These are phyloP conservation scores for Perithous albicinctus DNA, from an alignment of 2,888 invertebrate genomes.

Conservation along the genomic window DNA sequence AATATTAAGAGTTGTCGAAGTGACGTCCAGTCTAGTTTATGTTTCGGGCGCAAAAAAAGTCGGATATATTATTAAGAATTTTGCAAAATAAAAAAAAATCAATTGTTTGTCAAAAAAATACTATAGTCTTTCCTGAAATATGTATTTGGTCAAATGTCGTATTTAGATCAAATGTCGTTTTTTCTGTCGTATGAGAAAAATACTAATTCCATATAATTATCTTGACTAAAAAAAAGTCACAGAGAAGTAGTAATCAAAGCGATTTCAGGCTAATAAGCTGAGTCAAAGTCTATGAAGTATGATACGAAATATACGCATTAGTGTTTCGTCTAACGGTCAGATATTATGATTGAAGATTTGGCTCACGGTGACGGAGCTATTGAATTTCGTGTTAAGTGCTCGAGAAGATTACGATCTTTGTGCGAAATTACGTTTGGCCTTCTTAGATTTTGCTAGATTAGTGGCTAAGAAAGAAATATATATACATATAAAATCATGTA, in stretches of 20 bases:
- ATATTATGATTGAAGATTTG: slow-evolving; percentile 34
- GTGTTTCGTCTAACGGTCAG: slow-evolving; percentile 71
- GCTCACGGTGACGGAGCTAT: not conserved
- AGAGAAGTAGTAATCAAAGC: not conserved
- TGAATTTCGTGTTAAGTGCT: slow-evolving; percentile 2
- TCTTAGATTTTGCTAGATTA: slow-evolving; percentile 30
- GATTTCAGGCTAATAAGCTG: not conserved
- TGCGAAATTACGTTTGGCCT: slow-evolving; percentile 27
- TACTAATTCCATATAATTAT: not conserved
- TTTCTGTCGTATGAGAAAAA: not conserved
- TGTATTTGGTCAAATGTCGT: too few species aligned
- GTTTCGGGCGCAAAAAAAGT: too few species aligned
- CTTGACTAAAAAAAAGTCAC: not conserved
- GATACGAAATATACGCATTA: not conserved
- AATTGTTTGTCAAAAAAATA: too few species aligned
- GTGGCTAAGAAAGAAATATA: slow-evolving; percentile 14
- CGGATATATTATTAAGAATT: too few species aligned
- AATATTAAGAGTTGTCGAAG: too few species aligned
- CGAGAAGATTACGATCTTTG: slow-evolving; percentile 25
- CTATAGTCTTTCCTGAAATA: too few species aligned
- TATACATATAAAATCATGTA: not conserved
- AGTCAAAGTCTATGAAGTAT: not conserved
- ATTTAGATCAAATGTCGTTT: not conserved
- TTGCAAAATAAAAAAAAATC: too few species aligned
- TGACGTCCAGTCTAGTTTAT: too few species aligned